Evolutionary conservation across 2,797 vertebrate species (phyloP), one percentile per base, ranked within the genome.

Genomic region (Myoxocephalus aenaeus): DNA sequence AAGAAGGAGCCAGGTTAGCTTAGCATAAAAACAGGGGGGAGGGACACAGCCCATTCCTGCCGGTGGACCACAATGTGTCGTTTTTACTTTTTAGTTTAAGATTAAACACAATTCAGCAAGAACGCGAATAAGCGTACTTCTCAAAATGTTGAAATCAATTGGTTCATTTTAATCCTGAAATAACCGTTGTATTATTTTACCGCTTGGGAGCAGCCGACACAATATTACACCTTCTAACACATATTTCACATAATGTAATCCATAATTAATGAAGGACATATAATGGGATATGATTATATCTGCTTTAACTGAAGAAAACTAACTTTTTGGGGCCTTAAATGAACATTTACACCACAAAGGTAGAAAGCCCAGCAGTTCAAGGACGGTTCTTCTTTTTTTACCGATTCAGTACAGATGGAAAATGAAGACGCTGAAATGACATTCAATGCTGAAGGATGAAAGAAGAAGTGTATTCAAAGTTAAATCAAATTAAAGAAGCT

Each of bases 1-100:
- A 66, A 65, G 38, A 7, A n/a, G 38, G 46, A 63, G 63, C 10
- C 3, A 65, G 11, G 22, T 74, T 53, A 62, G 56, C n/a, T 64
- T 27, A 74, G 17, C 59, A 62, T 62, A 63, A 63, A 42, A 27
- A 17, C 27, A 65, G 8, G 4, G 14, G 40, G 17, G 17, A 3
- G 42, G 46, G 12, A 4, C 22, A 27, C 25, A 27, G 25, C 25
- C 25, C 25, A 27, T 27, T 27, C 25, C 25, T 27, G 25, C 25
- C 25, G 25, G 25, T 27, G 25, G 25, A 27, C 25, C 25, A 29
- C 40, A 44, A 1, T 59, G 22, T 44, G n/a, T 22, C 3, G 5
- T 36, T 34, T 58, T 5, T 20, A 59, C 18, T 13, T 61, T 20
- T 61, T 9, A 11, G 5, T 20, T 58, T 34, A 0, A 10, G 32